Conservation (phyloP, 2,113 vertebrate species). For the Calyptomena viridis region DNA sequence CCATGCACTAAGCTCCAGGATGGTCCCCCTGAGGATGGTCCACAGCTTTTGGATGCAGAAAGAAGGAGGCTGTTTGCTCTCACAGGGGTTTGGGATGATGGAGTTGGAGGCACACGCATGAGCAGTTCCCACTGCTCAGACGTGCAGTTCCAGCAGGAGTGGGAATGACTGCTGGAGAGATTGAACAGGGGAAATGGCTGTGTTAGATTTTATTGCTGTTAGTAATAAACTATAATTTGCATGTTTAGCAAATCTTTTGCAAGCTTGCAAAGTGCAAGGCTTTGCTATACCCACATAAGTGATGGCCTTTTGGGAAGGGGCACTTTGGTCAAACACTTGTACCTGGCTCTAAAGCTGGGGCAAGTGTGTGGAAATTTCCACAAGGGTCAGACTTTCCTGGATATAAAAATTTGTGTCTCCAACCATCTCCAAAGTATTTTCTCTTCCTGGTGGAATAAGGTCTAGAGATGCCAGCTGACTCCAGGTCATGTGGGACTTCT, state of each 20-base stretch:
- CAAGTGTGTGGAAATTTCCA: background rate
- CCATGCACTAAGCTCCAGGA: background rate
- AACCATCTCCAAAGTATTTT: background rate
- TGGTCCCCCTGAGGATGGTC: background rate
- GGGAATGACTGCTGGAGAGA: background rate
- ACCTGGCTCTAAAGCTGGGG: accelerated
- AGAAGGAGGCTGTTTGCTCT: background rate
- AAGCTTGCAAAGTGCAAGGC: background rate
- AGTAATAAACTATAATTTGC: background rate
- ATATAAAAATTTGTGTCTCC: background rate
- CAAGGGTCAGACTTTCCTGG: background rate
- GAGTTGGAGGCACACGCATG: accelerated
- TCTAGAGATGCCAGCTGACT: background rate
- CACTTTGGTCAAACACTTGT: accelerated
- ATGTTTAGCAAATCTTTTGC: background rate
- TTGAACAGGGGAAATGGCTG: background rate
- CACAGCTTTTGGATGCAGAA: background rate
- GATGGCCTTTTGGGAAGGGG: background rate
- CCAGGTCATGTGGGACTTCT: background rate
- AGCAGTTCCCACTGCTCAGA: background rate
- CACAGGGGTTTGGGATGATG: background rate
- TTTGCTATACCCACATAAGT: background rate
- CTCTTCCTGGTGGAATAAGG: background rate
- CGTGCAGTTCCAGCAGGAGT: background rate
- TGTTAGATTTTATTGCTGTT: background rate